Evolutionary conservation across 2,888 invertebrate species (phyloP).

Genomic region (Axea sp.): DNA sequence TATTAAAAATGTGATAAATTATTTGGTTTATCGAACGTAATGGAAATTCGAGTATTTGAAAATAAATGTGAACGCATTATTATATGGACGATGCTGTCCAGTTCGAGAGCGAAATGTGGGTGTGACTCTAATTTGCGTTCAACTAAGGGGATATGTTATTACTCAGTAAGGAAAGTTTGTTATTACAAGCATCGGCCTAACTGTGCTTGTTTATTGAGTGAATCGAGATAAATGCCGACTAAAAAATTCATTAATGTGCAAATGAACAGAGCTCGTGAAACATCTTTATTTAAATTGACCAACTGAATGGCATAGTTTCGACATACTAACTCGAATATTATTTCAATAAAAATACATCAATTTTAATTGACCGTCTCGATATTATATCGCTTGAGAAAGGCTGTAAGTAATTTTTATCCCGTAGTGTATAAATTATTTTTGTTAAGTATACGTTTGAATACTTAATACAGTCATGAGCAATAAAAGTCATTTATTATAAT

Average conservation of each 20-base stretch:
- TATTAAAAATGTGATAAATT: conserved; percentile 42
- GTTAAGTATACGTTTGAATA: background rate
- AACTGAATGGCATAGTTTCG: conserved; percentile 19
- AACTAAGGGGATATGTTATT: conserved; percentile 65
- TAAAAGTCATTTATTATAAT: conserved; percentile 22
- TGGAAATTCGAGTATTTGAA: conserved; percentile 31
- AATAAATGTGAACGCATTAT: conserved; percentile 25
- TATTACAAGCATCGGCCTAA: conserved; percentile 62
- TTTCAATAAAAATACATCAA: conserved; percentile 37
- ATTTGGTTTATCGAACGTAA: conserved; percentile 20
- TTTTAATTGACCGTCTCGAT: conserved; percentile 29
- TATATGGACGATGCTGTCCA: conserved; percentile 11
- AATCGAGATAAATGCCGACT: conserved; percentile 43
- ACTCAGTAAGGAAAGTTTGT: conserved; percentile 63
- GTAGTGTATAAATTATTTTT: conserved; percentile 11
- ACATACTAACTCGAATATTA: conserved; percentile 21
- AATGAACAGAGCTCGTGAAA: conserved; percentile 68
- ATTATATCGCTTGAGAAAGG: background rate
- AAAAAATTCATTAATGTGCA: conserved; percentile 72
- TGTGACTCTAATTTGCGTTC: conserved; percentile 66
- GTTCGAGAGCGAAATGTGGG: conserved; percentile 56
- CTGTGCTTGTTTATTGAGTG: conserved; percentile 64
- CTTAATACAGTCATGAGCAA: background rate
- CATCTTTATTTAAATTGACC: conserved; percentile 61
- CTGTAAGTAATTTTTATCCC: conserved; percentile 3